Evolutionary conservation across 2,888 invertebrate genomes (phyloP).

Genomic region (Agrochola litura): DNA sequence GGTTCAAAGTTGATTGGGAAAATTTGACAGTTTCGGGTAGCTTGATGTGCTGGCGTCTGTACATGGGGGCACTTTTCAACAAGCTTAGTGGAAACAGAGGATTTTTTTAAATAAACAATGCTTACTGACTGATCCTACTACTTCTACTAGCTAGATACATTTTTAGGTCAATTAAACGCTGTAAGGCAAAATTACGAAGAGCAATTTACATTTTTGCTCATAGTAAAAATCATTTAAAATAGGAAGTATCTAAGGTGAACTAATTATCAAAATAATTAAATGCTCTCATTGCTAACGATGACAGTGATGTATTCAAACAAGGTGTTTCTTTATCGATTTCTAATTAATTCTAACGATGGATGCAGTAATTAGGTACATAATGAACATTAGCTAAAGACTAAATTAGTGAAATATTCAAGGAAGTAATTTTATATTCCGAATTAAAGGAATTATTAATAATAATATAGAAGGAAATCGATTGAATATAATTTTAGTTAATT

Average conservation of each 20-base stretch:
- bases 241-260: not conserved
- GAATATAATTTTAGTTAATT: not conserved
- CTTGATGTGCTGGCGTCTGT: too few relatives aligned
- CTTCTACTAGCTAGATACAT: too few relatives aligned
- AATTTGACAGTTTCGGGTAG: too few relatives aligned
- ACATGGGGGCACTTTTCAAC: too few relatives aligned
- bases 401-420: not conserved
- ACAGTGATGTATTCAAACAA: not conserved
- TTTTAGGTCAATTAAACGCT: too few relatives aligned
- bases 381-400: not conserved
- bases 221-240: not conserved
- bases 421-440: not conserved
- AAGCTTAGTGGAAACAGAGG: too few relatives aligned
- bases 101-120: too few relatives aligned
- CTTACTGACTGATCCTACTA: too few relatives aligned
- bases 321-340: not conserved
- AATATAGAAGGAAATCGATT: not conserved
- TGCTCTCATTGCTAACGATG: not conserved
- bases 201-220: too few relatives aligned
- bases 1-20: too few relatives aligned
- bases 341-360: slow-evolving; percentile 8
- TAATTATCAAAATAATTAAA: not conserved
- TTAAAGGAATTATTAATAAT: not conserved
- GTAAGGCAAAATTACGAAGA: too few relatives aligned
- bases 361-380: not conserved